Evolutionary conservation across 2,113 vertebrate genomes (phyloP).

Genomic region (Upupa epops): DNA sequence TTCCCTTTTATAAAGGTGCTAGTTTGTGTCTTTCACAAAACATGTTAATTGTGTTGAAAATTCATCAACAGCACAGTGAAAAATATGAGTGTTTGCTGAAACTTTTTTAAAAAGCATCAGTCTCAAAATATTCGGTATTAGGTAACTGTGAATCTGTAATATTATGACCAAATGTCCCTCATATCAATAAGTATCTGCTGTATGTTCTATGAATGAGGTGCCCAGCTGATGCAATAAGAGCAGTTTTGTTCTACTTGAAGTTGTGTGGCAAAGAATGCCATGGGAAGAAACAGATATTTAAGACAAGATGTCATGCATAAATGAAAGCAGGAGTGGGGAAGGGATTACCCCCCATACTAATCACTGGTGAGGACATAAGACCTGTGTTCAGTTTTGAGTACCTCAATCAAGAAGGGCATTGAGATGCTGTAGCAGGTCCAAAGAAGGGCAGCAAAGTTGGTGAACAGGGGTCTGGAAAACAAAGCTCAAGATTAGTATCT

Average conservation of each 20-base stretch:
- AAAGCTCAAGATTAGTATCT: too few relatives aligned
- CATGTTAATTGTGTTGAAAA: neutral
- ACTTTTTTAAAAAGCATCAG: neutral
- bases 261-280: neutral
- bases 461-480: too few relatives aligned
- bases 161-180: neutral
- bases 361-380: too few relatives aligned
- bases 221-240: neutral
- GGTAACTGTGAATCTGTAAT: neutral
- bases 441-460: too few relatives aligned
- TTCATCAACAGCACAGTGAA: neutral
- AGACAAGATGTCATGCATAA: neutral
- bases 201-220: neutral
- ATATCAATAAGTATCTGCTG: neutral
- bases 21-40: slow-evolving; percentile 8
- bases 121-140: neutral
- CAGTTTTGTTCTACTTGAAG: neutral
- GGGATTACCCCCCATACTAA: too few relatives aligned
- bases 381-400: too few relatives aligned
- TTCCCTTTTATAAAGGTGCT: slow-evolving; percentile 12
- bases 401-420: too few relatives aligned
- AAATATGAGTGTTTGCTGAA: neutral
- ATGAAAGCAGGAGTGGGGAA: neutral
- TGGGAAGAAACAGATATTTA: neutral
- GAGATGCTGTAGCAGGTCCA: too few relatives aligned